Base-by-base conservation (phyloP, 2,888 invertebrate genomes). In the Rhagonycha lutea region DNA sequence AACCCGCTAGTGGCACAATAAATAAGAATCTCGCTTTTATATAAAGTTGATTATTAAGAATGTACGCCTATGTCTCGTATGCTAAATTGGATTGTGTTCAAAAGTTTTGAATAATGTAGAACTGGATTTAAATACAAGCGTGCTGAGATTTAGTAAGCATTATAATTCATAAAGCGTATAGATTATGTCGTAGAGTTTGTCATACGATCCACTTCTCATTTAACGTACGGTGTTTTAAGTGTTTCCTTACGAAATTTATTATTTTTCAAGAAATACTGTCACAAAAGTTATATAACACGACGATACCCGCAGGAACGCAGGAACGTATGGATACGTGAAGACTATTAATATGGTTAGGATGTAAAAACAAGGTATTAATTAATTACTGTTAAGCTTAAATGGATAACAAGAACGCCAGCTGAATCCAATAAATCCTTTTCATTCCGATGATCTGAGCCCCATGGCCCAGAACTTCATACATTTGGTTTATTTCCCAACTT, bases 41-140 rank as follows among this genome's bases (percentile, higher is more conserved):
- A 68, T 72, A 74, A 74, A 71, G 67, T 71, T 67, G 65, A 65
- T 78, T 78, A 74, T 78, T 78, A 78, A 78, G 74, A 76, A 77
- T 79, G 77, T 76, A 79, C 79, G 77, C 79, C 79, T 79, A 79
- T 79, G 77, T 78, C 78, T 78, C 76, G 78, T 78, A 78, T 77
- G 76, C 76, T 78, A 77, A 78, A 78, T 78, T 77, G 76, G 76
- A 72, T 76, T 76, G 77, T 72, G 78, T 72, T 74, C 69, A 60
- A 74, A 76, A 72, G 74, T 78, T 77, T 76, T 76, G 75, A 76
- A 76, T 78, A 74, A 77, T 72, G 74, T 76, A 73, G 70, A 78
- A 76, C 75, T 78, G 73, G 74, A 78, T 75, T 78, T 78, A 73
- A 78, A 76, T 74, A 76, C 76, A 76, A 76, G 75, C 75, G 78